phyloP scores from a whole-genome alignment of 2,113 vertebrate species.

The Rhea pennata region DNA sequence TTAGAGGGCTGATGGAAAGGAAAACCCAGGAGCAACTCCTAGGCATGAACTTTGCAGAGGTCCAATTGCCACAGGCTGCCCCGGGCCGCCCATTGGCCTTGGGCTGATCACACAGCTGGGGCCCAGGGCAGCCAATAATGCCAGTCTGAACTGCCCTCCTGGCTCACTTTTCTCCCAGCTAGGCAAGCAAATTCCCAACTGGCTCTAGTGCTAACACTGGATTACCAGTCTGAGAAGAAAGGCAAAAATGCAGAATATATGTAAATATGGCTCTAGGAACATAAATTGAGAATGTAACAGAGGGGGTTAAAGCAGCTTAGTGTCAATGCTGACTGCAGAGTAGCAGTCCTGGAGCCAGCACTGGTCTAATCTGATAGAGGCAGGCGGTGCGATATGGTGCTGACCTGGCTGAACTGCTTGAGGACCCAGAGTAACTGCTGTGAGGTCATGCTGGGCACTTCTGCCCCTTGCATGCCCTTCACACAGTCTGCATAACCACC shows the following conservation, averaged over 20 bases:
- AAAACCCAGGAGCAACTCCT: background rate
- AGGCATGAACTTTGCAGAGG: background rate
- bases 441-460: background rate
- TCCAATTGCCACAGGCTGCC: background rate
- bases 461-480: background rate
- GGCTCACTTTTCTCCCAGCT: background rate
- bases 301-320: background rate
- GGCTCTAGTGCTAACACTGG: background rate
- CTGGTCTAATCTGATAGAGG: accelerated
- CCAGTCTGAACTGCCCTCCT: background rate
- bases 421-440: background rate
- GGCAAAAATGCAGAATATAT: background rate
- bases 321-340: background rate
- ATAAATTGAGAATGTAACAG: background rate
- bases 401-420: background rate
- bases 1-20: background rate
- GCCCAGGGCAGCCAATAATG: background rate
- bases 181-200: background rate
- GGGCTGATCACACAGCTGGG: accelerated
- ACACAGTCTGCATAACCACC: background rate
- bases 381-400: accelerated
- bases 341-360: background rate
- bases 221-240: background rate
- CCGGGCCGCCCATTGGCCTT: background rate
- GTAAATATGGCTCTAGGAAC: background rate